A percentile compares a stretch with the other conserved stretches of the same genome.
These are phyloP conservation scores for Carcina quercana DNA, from an alignment of 2,888 invertebrate genomes.

Conservation along the genomic window DNA sequence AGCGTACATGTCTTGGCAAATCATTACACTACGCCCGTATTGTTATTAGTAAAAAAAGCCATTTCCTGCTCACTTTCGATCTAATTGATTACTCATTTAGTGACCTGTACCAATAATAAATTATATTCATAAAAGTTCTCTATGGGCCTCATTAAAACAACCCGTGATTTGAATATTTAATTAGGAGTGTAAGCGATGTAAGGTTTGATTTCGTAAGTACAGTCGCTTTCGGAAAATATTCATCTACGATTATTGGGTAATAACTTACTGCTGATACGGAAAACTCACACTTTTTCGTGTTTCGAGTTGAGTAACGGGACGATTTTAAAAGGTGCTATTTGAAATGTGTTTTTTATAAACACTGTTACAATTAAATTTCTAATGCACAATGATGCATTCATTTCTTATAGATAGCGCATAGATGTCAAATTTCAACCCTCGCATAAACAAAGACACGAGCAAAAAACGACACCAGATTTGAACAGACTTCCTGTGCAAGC, in stretches of 20 bases:
- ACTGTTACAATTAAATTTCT: no score
- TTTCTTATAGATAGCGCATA: slow-evolving; percentile 13
- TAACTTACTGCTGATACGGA: no score
- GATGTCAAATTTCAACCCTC: slow-evolving; percentile 52
- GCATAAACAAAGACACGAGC: slow-evolving; percentile 53
- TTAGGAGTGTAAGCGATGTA: slow-evolving; percentile 3
- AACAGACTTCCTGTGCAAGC: slow-evolving; percentile 60
- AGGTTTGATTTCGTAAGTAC: no score
- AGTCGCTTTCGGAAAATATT: no score
- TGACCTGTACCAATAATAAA: slow-evolving; percentile 36
- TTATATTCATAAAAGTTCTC: slow-evolving; percentile 41
- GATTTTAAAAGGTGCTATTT: no score
- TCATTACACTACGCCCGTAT: slow-evolving; percentile 34
- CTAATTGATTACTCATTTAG: slow-evolving; percentile 48
- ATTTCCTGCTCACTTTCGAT: slow-evolving; percentile 50
- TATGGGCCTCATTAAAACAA: slow-evolving; percentile 37
- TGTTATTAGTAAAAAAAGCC: slow-evolving; percentile 26
- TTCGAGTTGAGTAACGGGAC: no score
- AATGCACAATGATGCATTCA: no score
- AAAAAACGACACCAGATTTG: slow-evolving; percentile 68
- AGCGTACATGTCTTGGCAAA: slow-evolving; percentile 49
- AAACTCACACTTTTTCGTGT: no score
- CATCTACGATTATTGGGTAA: no score
- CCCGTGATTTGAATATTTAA: slow-evolving; percentile 38
- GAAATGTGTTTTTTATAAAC: no score